A percentile compares a stretch with the other conserved stretches of the same genome.
phyloP scores from a whole-genome alignment of 2,113 vertebrate genomes.

The Dicentrarchus labrax region DNA sequence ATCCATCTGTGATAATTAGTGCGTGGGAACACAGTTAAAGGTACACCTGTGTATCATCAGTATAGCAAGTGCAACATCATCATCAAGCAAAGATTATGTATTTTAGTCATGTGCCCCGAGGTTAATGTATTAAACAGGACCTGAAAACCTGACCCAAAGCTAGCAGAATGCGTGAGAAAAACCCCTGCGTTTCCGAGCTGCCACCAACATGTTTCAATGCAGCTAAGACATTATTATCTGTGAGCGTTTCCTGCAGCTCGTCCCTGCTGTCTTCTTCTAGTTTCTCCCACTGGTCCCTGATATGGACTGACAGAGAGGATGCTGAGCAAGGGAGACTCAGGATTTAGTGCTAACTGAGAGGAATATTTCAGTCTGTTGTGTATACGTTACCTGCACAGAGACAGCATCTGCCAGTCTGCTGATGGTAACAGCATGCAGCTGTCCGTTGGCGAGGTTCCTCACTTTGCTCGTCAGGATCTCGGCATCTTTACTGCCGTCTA shows the following conservation, averaged over 20 bases:
- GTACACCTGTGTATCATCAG: too few relatives aligned
- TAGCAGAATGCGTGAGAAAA: not conserved
- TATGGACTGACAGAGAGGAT: not conserved
- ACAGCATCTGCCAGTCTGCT: slow-evolving; percentile 64
- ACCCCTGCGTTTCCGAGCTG: not conserved
- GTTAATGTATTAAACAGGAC: too few relatives aligned
- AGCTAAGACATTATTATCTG: too few relatives aligned
- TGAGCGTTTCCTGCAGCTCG: not conserved
- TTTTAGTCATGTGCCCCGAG: too few relatives aligned
- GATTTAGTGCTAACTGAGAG: not conserved
- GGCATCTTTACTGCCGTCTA: slow-evolving; percentile 66
- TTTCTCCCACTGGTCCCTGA: not conserved
- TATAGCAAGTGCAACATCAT: too few relatives aligned
- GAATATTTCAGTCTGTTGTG: not conserved
- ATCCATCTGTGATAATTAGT: too few relatives aligned
- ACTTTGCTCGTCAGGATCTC: slow-evolving; percentile 66
- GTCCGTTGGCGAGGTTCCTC: slow-evolving; percentile 74
- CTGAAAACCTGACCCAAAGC: too few relatives aligned
- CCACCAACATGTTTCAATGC: not conserved
- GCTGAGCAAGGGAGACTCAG: not conserved
- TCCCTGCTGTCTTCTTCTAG: not conserved
- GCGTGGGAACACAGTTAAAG: too few relatives aligned
- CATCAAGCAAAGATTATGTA: too few relatives aligned
- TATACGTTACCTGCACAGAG: slow-evolving; percentile 72
- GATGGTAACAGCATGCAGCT: slow-evolving; percentile 70